A percentile compares a stretch with the other conserved stretches of the same genome.
Evolutionary conservation across 92 coral and sea anemone genomes (phyloP).

Genomic region (Epizoanthus illoricatus): DNA sequence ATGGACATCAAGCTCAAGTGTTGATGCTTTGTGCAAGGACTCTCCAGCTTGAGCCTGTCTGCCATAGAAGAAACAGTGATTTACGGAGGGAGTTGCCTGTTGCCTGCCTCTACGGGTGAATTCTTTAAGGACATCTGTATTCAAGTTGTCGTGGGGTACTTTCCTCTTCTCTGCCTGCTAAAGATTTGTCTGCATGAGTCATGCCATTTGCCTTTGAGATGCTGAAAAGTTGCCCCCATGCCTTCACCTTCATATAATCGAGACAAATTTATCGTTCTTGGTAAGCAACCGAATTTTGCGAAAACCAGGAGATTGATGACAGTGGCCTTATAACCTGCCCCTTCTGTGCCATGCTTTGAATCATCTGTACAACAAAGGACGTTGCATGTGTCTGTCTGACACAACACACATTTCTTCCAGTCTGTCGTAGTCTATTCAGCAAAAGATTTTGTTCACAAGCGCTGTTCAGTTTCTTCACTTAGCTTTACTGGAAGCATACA

Average conservation of each 20-base stretch:
- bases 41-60: constrained; percentile 18
- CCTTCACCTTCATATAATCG: constrained; percentile 44
- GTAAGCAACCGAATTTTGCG: neutral
- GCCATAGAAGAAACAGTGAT: constrained; percentile 42
- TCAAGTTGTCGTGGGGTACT: neutral
- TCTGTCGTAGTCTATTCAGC: constrained; percentile 2
- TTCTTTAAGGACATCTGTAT: too few species aligned
- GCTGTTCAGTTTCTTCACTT: too few species aligned
- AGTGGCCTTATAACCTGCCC: constrained; percentile 44
- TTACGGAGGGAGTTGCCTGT: neutral
- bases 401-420: constrained; percentile 52
- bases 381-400: constrained; percentile 55
- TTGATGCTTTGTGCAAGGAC: constrained; percentile 22
- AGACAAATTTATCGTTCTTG: neutral
- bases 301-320: constrained; percentile 33
- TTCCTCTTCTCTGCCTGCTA: constrained; percentile 56
- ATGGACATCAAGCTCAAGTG: constrained; percentile 35
- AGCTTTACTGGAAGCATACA: too few species aligned
- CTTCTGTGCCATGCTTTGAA: constrained; percentile 39
- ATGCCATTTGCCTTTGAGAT: constrained; percentile 58
- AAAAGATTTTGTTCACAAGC: too few species aligned
- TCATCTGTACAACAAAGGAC: constrained; percentile 46
- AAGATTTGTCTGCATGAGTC: constrained; percentile 60
- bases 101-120: constrained; percentile 34
- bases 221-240: constrained; percentile 52